Conservation (phyloP, 2,797 vertebrate genomes). For the Odontamblyopus lacepedii region DNA sequence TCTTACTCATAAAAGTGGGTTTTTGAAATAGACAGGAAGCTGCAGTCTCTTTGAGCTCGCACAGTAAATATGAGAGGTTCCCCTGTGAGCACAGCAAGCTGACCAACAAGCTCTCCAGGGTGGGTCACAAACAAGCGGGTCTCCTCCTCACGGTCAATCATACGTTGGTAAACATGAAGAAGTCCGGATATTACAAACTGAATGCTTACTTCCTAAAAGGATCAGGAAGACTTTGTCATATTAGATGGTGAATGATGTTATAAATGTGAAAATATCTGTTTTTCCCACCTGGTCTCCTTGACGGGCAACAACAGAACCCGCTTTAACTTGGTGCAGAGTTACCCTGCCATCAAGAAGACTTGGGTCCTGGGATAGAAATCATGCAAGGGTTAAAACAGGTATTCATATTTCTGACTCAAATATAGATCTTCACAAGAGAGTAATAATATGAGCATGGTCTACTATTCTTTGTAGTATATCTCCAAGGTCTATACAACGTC, state of each 20-base stretch:
- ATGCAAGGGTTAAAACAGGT: neutral
- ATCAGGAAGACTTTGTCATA: neutral
- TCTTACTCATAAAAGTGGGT: constrained; percentile 92
- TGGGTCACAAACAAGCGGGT: constrained; percentile 89
- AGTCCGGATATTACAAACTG: constrained; percentile 92
- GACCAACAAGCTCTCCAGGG: constrained; percentile 92
- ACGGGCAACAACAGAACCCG: constrained; percentile 88
- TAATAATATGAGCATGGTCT: neutral
- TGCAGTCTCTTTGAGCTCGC: constrained; percentile 89
- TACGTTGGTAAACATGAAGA: constrained; percentile 92
- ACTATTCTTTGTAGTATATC: too few relatives aligned
- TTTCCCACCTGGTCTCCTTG: constrained; percentile 94
- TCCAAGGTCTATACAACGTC: too few relatives aligned
- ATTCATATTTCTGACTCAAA: neutral
- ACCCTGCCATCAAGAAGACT: constrained; percentile 86
- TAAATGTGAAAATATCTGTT: neutral
- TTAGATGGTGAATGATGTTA: neutral
- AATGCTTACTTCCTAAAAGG: constrained; percentile 87
- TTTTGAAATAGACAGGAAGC: constrained; percentile 91
- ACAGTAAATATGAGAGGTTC: constrained; percentile 96
- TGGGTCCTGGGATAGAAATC: constrained; percentile 77
- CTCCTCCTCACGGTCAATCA: constrained; percentile 91
- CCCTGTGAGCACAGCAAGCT: constrained; percentile 92
- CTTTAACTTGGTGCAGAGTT: constrained; percentile 90
- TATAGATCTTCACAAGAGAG: neutral